Conservation (phyloP, 2,797 vertebrate genomes). For the Thalassophryne amazonica region DNA sequence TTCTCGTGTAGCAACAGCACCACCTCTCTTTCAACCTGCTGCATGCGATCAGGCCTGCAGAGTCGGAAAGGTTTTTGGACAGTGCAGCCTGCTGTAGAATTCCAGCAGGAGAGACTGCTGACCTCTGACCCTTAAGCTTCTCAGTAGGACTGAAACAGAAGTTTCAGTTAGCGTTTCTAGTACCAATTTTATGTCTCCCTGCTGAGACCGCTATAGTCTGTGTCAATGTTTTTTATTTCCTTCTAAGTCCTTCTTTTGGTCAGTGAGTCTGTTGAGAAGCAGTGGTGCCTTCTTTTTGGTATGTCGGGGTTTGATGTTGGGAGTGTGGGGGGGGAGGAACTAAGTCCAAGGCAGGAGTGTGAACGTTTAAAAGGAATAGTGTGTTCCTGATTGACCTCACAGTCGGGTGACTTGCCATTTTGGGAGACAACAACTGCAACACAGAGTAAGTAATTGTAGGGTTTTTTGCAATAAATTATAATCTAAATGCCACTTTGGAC, state of each 20-base stretch:
- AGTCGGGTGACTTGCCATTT: too few species aligned
- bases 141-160: background rate
- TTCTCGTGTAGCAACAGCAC: conserved; percentile 65
- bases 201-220: conserved; percentile 52
- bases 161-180: conserved; percentile 40
- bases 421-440: too few species aligned
- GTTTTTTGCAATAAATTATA: too few species aligned
- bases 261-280: conserved; percentile 81
- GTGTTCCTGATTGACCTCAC: too few species aligned
- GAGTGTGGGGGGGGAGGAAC: conserved; percentile 20
- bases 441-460: too few species aligned
- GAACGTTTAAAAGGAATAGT: conserved; percentile 73
- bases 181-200: conserved; percentile 51
- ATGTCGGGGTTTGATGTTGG: conserved; percentile 68
- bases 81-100: conserved; percentile 22
- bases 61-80: conserved; percentile 29
- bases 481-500: too few species aligned
- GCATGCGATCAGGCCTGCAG: conserved; percentile 42
- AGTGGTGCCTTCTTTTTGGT: conserved; percentile 90
- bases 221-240: conserved; percentile 68
- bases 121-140: conserved; percentile 29
- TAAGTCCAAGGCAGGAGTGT: conserved; percentile 62
- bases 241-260: conserved; percentile 66
- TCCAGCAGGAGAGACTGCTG: conserved; percentile 46
- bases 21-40: conserved; percentile 45